Percentiles rank a stretch among this genome's conserved stretches.
Evolutionary conservation across 2,797 vertebrate species (phyloP).

Genomic region (Enteromius thamalakanensis): DNA sequence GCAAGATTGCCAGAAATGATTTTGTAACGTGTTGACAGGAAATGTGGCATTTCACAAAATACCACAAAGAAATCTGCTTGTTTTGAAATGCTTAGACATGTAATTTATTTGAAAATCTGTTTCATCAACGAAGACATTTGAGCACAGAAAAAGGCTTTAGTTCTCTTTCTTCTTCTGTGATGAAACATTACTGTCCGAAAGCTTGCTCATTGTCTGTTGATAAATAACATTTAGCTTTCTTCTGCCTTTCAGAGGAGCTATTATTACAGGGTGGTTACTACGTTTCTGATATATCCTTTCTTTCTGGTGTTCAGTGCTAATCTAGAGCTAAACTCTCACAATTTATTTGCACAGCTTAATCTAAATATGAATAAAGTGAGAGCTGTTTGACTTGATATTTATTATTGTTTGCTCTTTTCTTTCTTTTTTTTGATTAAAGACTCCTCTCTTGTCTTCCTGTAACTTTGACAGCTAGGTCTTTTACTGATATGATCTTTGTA

Average conservation of each 20-base stretch:
- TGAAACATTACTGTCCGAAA: constrained; percentile 10
- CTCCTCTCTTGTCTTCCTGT: background rate
- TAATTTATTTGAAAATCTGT: background rate
- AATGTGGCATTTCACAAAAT: constrained; percentile 46
- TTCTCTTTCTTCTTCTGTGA: background rate
- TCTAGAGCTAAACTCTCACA: background rate
- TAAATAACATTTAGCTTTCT: background rate
- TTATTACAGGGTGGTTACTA: constrained; percentile 16
- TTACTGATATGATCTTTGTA: constrained; percentile 12
- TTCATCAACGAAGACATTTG: background rate
- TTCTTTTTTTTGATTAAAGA: background rate
- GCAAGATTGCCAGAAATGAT: constrained; percentile 19
- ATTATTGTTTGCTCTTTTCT: background rate
- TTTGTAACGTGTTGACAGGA: constrained; percentile 39
- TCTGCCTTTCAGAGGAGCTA: constrained; percentile 14
- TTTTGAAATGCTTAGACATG: constrained; percentile 5
- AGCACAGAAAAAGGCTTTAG: constrained; percentile 13
- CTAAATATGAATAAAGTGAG: background rate
- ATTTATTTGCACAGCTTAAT: background rate
- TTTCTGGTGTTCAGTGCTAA: background rate
- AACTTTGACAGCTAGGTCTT: background rate
- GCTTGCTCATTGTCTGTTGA: background rate
- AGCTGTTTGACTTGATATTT: background rate
- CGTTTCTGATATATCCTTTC: background rate
- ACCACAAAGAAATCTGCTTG: constrained; percentile 30